Conservation (phyloP, 2,888 invertebrate genomes). For the Xestia sexstrigata region DNA sequence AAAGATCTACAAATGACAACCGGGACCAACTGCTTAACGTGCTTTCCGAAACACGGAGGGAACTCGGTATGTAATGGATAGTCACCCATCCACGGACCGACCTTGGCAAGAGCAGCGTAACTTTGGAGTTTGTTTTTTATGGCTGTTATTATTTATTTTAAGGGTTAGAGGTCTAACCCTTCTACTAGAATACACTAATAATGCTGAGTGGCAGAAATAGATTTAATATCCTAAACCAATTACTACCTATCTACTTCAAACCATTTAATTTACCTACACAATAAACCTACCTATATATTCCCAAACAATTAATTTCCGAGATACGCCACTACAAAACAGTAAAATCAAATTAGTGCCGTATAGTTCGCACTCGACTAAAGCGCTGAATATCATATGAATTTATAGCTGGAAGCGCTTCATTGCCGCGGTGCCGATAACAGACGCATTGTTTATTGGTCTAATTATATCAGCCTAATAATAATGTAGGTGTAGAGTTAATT, state of each 20-base stretch:
- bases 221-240: neutral
- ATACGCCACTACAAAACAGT: slow-evolving; percentile 15
- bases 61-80: neutral
- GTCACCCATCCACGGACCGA: neutral
- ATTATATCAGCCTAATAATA: slow-evolving; percentile 32
- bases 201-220: neutral
- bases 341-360: slow-evolving; percentile 26
- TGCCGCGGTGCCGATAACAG: slow-evolving; percentile 52
- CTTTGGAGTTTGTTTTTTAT: no score
- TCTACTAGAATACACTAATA: neutral
- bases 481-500: slow-evolving; percentile 16
- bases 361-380: slow-evolving; percentile 24
- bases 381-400: slow-evolving; percentile 38
- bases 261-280: neutral
- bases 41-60: neutral
- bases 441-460: slow-evolving; percentile 32
- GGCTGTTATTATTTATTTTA: no score
- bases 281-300: neutral
- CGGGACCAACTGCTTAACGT: neutral
- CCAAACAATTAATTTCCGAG: slow-evolving; percentile 15
- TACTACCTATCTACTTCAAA: neutral
- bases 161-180: no score
- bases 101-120: neutral
- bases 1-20: neutral
- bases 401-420: slow-evolving; percentile 49